Conservation (phyloP, 2,113 vertebrate species). For the Syrrhaptes paradoxus region DNA sequence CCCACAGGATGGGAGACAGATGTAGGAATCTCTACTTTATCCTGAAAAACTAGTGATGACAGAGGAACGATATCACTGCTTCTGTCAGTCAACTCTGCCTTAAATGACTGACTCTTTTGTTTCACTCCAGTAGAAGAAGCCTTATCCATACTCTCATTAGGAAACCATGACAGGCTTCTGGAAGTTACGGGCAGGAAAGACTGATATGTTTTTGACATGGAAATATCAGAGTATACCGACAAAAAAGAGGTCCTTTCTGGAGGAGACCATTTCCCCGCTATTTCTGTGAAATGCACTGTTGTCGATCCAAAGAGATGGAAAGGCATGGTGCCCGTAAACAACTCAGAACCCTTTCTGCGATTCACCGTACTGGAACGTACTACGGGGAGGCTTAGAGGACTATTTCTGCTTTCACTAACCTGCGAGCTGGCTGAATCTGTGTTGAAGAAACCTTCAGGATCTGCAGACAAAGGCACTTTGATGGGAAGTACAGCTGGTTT, state of each 20-base stretch:
- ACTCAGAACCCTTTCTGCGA: background rate
- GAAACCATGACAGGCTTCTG: background rate
- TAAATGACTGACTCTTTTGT: background rate
- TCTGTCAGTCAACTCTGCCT: background rate
- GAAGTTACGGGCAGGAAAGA: background rate
- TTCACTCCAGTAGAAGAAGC: background rate
- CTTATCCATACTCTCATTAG: background rate
- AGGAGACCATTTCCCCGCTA: background rate
- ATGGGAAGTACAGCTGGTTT: constrained; percentile 20
- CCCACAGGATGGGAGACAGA: background rate
- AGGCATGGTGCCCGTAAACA: background rate
- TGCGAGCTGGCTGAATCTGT: constrained; percentile 17
- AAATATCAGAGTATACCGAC: background rate
- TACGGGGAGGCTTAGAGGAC: background rate
- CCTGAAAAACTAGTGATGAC: background rate
- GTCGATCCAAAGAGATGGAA: background rate
- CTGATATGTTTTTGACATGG: background rate
- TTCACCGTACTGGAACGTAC: background rate
- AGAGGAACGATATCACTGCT: background rate
- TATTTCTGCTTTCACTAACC: constrained; percentile 46
- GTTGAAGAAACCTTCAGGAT: constrained; percentile 33
- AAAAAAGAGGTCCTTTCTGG: background rate
- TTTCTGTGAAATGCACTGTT: background rate
- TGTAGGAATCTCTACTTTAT: background rate
- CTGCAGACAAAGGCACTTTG: constrained; percentile 38